These are phyloP conservation scores for Xiphophorus maculatus DNA, from an alignment of 2,113 vertebrate genomes.

Conservation along the genomic window DNA sequence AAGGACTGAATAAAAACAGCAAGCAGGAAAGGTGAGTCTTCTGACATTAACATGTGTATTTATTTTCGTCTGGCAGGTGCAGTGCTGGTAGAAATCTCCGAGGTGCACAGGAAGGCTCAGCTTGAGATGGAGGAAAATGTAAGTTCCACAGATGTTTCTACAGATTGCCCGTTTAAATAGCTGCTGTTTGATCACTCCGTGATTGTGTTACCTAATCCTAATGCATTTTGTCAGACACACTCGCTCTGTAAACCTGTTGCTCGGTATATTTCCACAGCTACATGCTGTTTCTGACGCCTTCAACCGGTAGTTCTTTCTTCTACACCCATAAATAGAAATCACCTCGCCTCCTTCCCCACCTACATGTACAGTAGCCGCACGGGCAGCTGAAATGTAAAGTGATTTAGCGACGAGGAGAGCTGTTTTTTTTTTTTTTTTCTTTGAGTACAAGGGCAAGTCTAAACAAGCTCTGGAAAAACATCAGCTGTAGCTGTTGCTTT, in stretches of 20 bases:
- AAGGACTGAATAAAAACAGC: not conserved
- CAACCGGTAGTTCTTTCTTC: slow-evolving; percentile 7
- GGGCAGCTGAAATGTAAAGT: slow-evolving; percentile 4
- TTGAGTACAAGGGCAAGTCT: slow-evolving; percentile 60
- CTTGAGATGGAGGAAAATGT: slow-evolving; percentile 93
- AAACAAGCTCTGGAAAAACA: slow-evolving; percentile 61
- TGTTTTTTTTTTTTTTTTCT: slow-evolving; percentile 19
- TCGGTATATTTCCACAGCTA: not conserved
- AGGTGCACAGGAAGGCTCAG: slow-evolving; percentile 90
- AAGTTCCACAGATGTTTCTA: slow-evolving; percentile 63
- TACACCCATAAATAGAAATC: not conserved
- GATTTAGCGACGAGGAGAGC: slow-evolving; percentile 17
- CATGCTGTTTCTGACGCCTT: slow-evolving; percentile 15
- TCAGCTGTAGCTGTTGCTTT: slow-evolving; percentile 47
- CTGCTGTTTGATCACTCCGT: not conserved
- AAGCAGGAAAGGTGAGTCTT: not conserved
- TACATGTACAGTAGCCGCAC: not conserved
- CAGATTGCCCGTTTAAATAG: not conserved
- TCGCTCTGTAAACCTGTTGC: slow-evolving; percentile 22
- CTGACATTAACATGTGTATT: slow-evolving; percentile 11
- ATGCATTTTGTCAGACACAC: not conserved
- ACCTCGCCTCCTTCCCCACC: not conserved
- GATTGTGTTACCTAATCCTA: slow-evolving; percentile 15
- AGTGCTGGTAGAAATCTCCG: slow-evolving; percentile 93
- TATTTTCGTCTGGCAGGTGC: slow-evolving; percentile 80